Evolutionary conservation across 2,113 vertebrate genomes (phyloP).

Genomic region (Tenebrosternarchus preto): DNA sequence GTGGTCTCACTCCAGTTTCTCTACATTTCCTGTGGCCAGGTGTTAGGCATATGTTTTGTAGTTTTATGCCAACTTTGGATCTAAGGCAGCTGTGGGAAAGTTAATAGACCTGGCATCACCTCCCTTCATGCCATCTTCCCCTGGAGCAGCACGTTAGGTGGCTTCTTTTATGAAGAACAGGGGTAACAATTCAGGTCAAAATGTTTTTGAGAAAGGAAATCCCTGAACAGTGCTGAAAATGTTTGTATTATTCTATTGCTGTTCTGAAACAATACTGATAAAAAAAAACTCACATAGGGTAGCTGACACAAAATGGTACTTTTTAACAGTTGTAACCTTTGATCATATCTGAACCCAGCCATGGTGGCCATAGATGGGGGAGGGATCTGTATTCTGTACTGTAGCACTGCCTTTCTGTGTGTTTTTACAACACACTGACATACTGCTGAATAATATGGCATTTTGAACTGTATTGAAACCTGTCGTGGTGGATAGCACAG

Average conservation of each 20-base stretch:
- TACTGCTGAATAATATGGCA: conserved; percentile 3
- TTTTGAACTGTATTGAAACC: neutral
- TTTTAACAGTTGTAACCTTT: too few relatives aligned
- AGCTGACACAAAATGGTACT: too few relatives aligned
- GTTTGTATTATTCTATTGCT: conserved; percentile 31
- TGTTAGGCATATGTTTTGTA: conserved; percentile 68
- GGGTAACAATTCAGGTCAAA: conserved; percentile 50
- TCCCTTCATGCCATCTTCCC: conserved; percentile 63
- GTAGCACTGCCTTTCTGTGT: neutral
- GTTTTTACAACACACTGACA: neutral
- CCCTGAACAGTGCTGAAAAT: too few relatives aligned
- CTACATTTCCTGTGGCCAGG: conserved; percentile 69
- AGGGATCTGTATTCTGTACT: neutral
- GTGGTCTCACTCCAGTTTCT: conserved; percentile 54
- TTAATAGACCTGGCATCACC: conserved; percentile 49
- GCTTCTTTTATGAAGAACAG: conserved; percentile 56
- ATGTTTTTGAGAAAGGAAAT: too few relatives aligned
- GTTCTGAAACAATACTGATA: too few relatives aligned
- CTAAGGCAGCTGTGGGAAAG: conserved; percentile 55
- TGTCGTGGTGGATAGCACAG: conserved; percentile 3
- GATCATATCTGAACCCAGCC: too few relatives aligned
- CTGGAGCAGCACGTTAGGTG: conserved; percentile 55
- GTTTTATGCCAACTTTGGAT: conserved; percentile 68
- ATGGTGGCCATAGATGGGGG: too few relatives aligned
- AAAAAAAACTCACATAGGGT: too few relatives aligned